These are phyloP conservation scores for Acrobasis suavella DNA, from an alignment of 2,888 invertebrate genomes.

Conservation along the genomic window DNA sequence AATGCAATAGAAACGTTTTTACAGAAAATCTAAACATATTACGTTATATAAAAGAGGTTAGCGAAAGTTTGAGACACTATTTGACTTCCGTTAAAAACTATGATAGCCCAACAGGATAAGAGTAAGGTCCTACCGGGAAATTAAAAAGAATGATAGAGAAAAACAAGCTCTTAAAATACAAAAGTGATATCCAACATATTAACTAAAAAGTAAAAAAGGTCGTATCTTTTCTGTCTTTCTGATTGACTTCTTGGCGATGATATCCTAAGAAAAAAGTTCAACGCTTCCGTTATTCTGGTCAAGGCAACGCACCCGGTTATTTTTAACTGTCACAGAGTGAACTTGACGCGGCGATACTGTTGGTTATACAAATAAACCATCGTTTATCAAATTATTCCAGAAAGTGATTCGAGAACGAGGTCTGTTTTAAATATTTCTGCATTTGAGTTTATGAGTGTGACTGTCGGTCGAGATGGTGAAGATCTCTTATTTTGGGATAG, in stretches of 20 bases:
- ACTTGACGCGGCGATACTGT: conserved; percentile 7
- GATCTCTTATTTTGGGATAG: neutral
- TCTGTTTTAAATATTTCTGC: neutral
- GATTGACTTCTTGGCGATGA: neutral
- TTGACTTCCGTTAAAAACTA: too few species aligned
- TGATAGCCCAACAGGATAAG: too few species aligned
- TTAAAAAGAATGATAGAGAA: too few species aligned
- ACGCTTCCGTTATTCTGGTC: conserved; percentile 15
- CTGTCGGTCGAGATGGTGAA: neutral
- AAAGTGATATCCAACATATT: too few species aligned
- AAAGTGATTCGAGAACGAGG: neutral
- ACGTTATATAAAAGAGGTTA: too few species aligned
- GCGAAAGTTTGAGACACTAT: too few species aligned
- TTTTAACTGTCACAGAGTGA: conserved; percentile 8
- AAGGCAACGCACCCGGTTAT: conserved; percentile 11
- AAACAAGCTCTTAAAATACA: too few species aligned
- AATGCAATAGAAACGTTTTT: too few species aligned
- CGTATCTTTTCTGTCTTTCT: neutral
- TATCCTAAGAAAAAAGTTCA: neutral
- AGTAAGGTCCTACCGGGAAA: too few species aligned
- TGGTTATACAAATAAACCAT: neutral
- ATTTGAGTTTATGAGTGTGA: neutral
- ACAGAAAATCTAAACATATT: too few species aligned
- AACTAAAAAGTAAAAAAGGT: neutral
- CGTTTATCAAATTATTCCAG: neutral